phyloP scores from a whole-genome alignment of 2,113 vertebrate genomes.

The Antechinus stuartii region DNA sequence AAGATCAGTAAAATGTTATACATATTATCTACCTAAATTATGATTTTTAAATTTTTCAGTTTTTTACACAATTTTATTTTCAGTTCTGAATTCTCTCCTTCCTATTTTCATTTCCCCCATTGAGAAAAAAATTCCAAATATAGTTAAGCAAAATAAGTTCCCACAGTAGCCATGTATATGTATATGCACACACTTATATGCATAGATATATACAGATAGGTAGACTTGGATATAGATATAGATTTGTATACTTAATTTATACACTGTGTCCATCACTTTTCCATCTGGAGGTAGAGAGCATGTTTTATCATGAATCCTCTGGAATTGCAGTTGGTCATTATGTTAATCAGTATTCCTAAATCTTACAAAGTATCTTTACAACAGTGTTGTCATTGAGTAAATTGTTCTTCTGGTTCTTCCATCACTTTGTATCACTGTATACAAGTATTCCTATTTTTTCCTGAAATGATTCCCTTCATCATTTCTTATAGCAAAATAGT shows the following conservation, averaged over 20 bases:
- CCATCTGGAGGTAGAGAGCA: neutral
- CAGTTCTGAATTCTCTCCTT: neutral
- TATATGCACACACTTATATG: too few relatives aligned
- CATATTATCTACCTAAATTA: neutral
- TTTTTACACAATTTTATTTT: neutral
- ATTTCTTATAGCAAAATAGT: neutral
- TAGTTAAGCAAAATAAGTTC: neutral
- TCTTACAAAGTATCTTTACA: neutral
- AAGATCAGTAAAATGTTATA: neutral
- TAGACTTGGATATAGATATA: neutral
- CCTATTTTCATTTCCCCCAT: neutral
- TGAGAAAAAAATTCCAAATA: neutral
- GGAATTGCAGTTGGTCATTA: neutral
- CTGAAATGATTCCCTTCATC: neutral
- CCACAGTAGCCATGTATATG: neutral
- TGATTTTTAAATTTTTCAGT: neutral
- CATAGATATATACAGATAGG: neutral
- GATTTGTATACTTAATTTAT: neutral
- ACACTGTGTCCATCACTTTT: neutral
- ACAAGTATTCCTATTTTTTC: neutral
- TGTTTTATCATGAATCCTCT: neutral
- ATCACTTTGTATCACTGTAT: neutral
- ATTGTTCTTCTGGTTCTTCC: neutral
- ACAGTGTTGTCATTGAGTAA: neutral
- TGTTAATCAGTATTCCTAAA: neutral